Base-by-base conservation (phyloP, 2,888 invertebrate genomes). In the Nomada ferruginata region DNA sequence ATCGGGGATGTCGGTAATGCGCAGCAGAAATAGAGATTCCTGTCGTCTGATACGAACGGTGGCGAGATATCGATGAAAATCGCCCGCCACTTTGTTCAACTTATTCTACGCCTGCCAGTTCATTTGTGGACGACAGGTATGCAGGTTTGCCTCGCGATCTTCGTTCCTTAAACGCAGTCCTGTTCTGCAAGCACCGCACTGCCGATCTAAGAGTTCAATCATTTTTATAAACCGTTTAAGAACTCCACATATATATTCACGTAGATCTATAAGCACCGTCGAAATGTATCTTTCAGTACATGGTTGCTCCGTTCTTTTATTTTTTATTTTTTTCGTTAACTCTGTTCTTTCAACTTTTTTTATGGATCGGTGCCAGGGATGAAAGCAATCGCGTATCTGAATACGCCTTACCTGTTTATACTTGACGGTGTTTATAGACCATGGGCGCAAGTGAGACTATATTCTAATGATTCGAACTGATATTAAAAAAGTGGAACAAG, bases 1-100 rank as follows among this genome's bases (percentile, higher is more conserved):
- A 84, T 87, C 85, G 81, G 64, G 73, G 60, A 81, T 81, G 73
- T 66, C 78, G 70, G 84, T 84, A 81, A 84, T 75, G 79, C 68
- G 66, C 50, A 53, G 76, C 79, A 84, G 82, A 88, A 87, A 89
- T 82, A 89, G 83, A 76, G 75, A 83, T 82, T 84, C 89, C 79
- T 85, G 83, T 57, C 64, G 85, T 84, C 66, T 60, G 79, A 84
- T 84, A 78, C 76, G 82, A 74, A 72, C 42, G 69, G 68, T 63
- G 29, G 65, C 60, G 55, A 55, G 73, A 71, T 71, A 85, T 83
- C 84, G 79, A 88, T 78, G 73, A 85, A 83, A 83, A 86, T 59
- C 79, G 75, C 23, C 80, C 77, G 68, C 74, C 79, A 81, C 83
- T 86, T 83, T 82, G 73, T 86, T 75, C 65, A 64, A 81, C 68